phyloP scores from a whole-genome alignment of 2,888 invertebrate genomes.

The Tanypteryx hageni region DNA sequence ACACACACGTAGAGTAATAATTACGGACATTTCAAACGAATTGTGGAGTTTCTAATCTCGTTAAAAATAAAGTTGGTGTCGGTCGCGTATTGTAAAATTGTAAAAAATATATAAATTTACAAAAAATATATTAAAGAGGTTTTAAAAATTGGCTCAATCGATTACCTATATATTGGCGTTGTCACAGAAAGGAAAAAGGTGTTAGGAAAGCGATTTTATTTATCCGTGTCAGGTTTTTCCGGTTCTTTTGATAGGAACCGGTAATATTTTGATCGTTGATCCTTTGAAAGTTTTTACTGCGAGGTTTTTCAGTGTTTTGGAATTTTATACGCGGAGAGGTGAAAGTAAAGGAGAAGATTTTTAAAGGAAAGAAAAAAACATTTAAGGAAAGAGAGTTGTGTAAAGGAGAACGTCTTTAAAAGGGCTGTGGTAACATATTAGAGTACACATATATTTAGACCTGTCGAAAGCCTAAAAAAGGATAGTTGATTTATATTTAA shows the following conservation, averaged over 20 bases:
- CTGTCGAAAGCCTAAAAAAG: no score
- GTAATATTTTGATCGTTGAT: no score
- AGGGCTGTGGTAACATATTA: background rate
- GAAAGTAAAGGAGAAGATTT: background rate
- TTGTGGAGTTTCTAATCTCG: background rate
- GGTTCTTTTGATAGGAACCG: no score
- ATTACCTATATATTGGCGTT: background rate
- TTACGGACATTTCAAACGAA: background rate
- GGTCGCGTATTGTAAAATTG: background rate
- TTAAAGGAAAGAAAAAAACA: background rate
- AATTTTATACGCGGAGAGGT: constrained; percentile 14
- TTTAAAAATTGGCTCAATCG: background rate
- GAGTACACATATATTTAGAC: no score
- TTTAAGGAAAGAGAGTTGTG: background rate
- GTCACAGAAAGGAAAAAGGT: background rate
- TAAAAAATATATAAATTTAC: background rate
- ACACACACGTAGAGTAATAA: background rate
- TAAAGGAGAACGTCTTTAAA: background rate
- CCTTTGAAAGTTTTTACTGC: background rate
- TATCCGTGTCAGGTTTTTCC: background rate
- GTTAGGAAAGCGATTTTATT: background rate
- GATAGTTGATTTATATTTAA: no score
- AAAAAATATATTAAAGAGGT: no score
- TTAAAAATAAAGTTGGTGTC: background rate
- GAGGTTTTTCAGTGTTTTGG: constrained; percentile 15